phyloP scores from a whole-genome alignment of 1,140 invertebrate species.

The Bicyclus anynana region DNA sequence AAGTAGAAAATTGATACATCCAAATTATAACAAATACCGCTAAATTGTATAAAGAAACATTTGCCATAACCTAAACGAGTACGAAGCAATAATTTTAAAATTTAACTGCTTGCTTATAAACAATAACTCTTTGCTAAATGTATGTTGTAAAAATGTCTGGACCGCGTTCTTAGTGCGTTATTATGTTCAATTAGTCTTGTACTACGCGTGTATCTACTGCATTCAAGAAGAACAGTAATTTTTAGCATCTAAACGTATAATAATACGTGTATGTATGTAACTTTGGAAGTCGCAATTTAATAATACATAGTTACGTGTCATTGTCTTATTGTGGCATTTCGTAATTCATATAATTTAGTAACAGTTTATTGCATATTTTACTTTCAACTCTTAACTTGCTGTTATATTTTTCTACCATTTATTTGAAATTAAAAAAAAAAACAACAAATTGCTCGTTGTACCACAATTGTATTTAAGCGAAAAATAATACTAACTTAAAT shows the following conservation, averaged over 20 bases:
- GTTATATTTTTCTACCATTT: too few relatives aligned
- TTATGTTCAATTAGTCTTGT: slow-evolving; percentile 13
- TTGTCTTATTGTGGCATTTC: slow-evolving; percentile 11
- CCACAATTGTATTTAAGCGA: too few relatives aligned
- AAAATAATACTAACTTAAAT: too few relatives aligned
- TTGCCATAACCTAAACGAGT: background rate
- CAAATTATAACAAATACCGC: too few relatives aligned
- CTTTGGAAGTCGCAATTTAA: slow-evolving; percentile 4
- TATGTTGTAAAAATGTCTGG: slow-evolving; percentile 10
- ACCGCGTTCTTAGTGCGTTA: slow-evolving; percentile 3
- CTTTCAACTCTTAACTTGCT: background rate
- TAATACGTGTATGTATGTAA: too few relatives aligned
- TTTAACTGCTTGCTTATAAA: background rate
- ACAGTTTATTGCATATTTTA: background rate
- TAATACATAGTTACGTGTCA: slow-evolving; percentile 3
- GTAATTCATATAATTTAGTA: background rate
- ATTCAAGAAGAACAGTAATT: slow-evolving; percentile 8
- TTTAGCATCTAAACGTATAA: background rate
- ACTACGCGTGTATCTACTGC: background rate
- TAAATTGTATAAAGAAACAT: too few relatives aligned
- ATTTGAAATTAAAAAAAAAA: too few relatives aligned
- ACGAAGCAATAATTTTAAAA: background rate
- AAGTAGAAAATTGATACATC: too few relatives aligned
- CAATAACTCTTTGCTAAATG: background rate
- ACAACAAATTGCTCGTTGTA: too few relatives aligned